Base-by-base conservation (phyloP, 2,888 invertebrate genomes). In the Onthophagus sagittarius region DNA sequence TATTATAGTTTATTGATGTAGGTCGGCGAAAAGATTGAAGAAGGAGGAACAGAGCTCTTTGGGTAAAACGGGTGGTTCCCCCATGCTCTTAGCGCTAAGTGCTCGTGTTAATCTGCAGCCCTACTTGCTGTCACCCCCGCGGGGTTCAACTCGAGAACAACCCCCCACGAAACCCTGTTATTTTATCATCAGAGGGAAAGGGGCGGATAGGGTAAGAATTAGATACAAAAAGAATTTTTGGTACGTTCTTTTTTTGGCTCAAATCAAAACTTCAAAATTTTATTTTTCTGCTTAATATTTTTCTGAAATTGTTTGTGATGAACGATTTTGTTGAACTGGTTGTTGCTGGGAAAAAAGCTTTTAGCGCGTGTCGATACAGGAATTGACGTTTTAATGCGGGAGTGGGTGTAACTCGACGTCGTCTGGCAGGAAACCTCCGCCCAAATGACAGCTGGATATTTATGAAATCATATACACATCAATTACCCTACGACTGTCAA, bases 71-170 rank as follows among this genome's bases (percentile, higher is more conserved):
- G 77, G 76, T 72, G 72, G 76, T 72, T 79, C 79, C 81, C 82
- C 81, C 79, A 81, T 80, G 81, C 83, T 82, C 83, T 83, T 82
- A 83, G 81, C 81, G 81, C 83, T 83, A 83, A 83, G 83, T 82
- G 83, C 83, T 82, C 79, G 81, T 81, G 82, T 82, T 82, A 81
- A 82, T 82, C 82, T 81, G 79, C 79, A 78, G 79, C 80, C 81
- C 80, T 70, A 65, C 74, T 63, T 64, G 73, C 69, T 70, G 73
- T 33, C 71, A 32, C 65, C 62, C 23, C 73, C 31, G 73, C 65
- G 31, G 39, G 11, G 39, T 11, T 72, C 65, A 53, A 69, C 72
- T 83, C 81, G 82, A 53, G 39, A 53, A 53, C 82, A 81, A 82
- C 82, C 72, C 69, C 65, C 69, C 31, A 32, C 69, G 62, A 32